Base-by-base conservation (phyloP, 1,140 invertebrate genomes). In the Panulirus ornatus region DNA sequence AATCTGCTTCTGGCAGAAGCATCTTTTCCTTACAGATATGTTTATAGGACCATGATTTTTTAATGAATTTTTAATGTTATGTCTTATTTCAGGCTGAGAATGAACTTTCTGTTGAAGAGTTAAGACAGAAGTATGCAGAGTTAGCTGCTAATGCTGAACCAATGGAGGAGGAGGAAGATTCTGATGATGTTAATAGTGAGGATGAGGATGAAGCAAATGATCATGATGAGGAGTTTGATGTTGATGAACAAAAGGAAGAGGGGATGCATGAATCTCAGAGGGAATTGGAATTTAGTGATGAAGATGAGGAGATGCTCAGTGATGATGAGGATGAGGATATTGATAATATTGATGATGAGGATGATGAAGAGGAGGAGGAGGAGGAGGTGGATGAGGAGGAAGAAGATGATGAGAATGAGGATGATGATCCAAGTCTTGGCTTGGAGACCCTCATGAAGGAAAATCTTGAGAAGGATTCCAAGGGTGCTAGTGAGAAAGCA, bases 41-140 rank as follows among this genome's bases (percentile, higher is more conserved):
- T 30, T 63, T 63, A 27, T 63, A 63, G n/a, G n/a, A n/a, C n/a
- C n/a, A n/a, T n/a, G n/a, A n/a, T n/a, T n/a, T n/a, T n/a, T n/a
- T n/a, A n/a, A n/a, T n/a, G n/a, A n/a, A n/a, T n/a, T n/a, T n/a
- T n/a, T n/a, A n/a, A n/a, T n/a, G n/a, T n/a, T n/a, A n/a, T n/a
- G n/a, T n/a, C n/a, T 27, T 63, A 27, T 92, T 93, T 44, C 92
- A 95, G 94, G 96, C 95, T 89, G 95, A 96, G 94, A 97, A 96
- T 93, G 96, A 97, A 94, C 95, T 97, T 94, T 95, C 96, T 38
- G 95, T 97, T 76, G 97, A 98, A 93, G 96, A 97, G 93, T 93
- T 98, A 47, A 94, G 96, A 91, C 95, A 95, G 27, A 97, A 97
- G 94, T 97, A 97, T 94, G 87, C 40, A 94, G 95, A 90, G 66